A percentile compares a stretch with the other conserved stretches of the same genome.
phyloP scores from a whole-genome alignment of 2,888 invertebrate genomes.

The Lissocephala sabroskyi region DNA sequence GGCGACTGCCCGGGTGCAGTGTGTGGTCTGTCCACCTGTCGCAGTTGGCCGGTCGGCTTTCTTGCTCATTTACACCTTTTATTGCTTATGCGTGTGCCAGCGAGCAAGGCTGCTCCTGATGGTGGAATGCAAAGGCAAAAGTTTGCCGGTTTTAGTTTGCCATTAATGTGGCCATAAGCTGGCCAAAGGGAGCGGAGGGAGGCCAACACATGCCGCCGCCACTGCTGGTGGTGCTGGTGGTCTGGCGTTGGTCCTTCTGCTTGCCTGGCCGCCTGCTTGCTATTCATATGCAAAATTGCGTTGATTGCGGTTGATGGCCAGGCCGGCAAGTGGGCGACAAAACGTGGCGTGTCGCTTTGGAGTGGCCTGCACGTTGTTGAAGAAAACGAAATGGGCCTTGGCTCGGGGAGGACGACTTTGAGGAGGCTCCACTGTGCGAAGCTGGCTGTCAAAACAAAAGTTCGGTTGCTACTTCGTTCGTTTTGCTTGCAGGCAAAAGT shows the following conservation, averaged over 20 bases:
- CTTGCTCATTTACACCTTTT: constrained; percentile 66
- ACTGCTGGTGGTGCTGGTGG: background rate
- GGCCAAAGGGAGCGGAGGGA: constrained; percentile 34
- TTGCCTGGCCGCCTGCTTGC: constrained; percentile 32
- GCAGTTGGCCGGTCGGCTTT: constrained; percentile 32
- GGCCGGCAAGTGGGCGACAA: constrained; percentile 27
- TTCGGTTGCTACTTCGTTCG: constrained; percentile 27
- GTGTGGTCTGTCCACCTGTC: constrained; percentile 24
- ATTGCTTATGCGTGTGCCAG: constrained; percentile 60
- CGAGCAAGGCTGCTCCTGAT: too few relatives aligned
- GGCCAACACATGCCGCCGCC: constrained; percentile 8
- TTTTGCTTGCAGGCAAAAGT: constrained; percentile 53
- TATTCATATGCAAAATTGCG: constrained; percentile 62
- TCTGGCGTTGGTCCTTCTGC: background rate
- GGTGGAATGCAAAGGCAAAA: constrained; percentile 38
- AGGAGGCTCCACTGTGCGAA: constrained; percentile 15
- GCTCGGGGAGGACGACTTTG: too few relatives aligned
- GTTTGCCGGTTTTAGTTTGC: constrained; percentile 63
- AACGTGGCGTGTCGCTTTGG: background rate
- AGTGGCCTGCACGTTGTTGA: too few relatives aligned
- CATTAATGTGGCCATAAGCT: constrained; percentile 62
- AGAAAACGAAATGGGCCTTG: background rate
- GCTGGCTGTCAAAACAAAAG: constrained; percentile 55
- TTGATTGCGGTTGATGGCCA: constrained; percentile 24
- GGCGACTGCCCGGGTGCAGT: constrained; percentile 31